phyloP scores from a whole-genome alignment of 1,140 invertebrate species.

The Apolygus lucorum region DNA sequence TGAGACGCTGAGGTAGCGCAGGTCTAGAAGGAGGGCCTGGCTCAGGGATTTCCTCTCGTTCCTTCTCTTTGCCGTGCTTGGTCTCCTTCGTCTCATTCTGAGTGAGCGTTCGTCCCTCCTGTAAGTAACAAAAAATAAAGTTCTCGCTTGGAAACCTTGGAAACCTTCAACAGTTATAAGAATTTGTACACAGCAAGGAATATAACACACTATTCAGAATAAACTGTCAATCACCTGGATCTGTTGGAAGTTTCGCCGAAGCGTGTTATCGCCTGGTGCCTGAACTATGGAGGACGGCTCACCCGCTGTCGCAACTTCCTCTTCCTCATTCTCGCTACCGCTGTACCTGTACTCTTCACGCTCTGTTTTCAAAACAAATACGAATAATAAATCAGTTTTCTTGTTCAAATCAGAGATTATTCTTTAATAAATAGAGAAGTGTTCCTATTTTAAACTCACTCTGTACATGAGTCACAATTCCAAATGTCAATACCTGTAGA shows the following conservation, averaged over 20 bases:
- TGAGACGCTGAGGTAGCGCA: slow-evolving; percentile 77
- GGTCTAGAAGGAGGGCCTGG: slow-evolving; percentile 74
- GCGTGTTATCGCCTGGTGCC: slow-evolving; percentile 78
- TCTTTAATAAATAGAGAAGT: too few relatives aligned
- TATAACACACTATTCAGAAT: too few relatives aligned
- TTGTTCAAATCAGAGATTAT: slow-evolving; percentile 1
- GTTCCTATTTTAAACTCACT: too few relatives aligned
- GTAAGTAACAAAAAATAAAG: slow-evolving; percentile 9
- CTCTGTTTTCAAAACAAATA: slow-evolving; percentile 34
- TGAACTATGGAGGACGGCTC: slow-evolving; percentile 85
- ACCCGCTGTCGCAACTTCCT: slow-evolving; percentile 70
- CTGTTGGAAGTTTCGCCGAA: slow-evolving; percentile 92
- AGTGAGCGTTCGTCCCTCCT: slow-evolving; percentile 62
- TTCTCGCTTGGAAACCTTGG: slow-evolving; percentile 8
- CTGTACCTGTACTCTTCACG: slow-evolving; percentile 65
- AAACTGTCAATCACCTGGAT: slow-evolving; percentile 56
- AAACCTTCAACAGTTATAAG: neutral
- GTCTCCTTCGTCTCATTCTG: slow-evolving; percentile 45
- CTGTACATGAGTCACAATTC: too few relatives aligned
- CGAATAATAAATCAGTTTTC: slow-evolving; percentile 10
- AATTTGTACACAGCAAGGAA: too few relatives aligned
- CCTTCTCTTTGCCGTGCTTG: slow-evolving; percentile 34
- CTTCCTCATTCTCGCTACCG: slow-evolving; percentile 81
- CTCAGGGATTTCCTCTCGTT: slow-evolving; percentile 54
- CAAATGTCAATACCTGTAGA: too few relatives aligned